Evolutionary conservation across 2,888 invertebrate genomes (phyloP), one percentile per base, ranked within the genome.

Genomic region (Phragmatobia fuliginosa): DNA sequence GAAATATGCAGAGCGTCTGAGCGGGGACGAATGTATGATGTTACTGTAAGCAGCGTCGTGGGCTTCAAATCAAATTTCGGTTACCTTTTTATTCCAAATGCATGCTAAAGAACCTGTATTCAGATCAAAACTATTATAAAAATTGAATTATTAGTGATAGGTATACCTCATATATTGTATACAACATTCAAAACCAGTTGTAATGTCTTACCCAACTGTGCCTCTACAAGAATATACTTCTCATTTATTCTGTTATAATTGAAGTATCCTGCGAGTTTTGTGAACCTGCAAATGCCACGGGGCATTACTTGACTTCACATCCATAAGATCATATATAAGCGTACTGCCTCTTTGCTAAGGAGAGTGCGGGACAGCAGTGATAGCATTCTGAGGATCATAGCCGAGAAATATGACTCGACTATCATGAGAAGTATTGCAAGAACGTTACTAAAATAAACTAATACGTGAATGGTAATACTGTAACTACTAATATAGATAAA

Each of bases 1-100:
- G 82, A 87, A 87, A 87, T 87, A 87, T 88, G 88, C 83, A 87
- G 76, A 85, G 86, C 85, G 82, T 83, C 80, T 82, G 82, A 82
- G 83, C 79, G 77, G 67, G 67, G 64, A 85, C 83, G 83, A 82
- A 84, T 84, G 75, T 85, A 82, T 80, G 78, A 82, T 83, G 82
- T 82, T 82, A 83, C 77, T 78, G 79, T 78, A 84, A 83, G 75
- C 75, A 78, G 72, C 75, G 78, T 65, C 62, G 80, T 64, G 75
- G 68, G 75, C 75, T 79, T 81, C 75, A 83, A 82, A 85, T 84
- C 82, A 81, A 69, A 72, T 71, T 72, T 72, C 72, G 79, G 75
- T 76, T 75, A 67, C 69, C 72, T 70, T 71, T 81, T 80, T 70
- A 68, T 74, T 76, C 72, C 62, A 31, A 58, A 66, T 81, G 74